A percentile compares a stretch with the other conserved stretches of the same genome.
Conservation (phyloP, 2,888 invertebrate genomes). For the Amorpha juglandis region DNA sequence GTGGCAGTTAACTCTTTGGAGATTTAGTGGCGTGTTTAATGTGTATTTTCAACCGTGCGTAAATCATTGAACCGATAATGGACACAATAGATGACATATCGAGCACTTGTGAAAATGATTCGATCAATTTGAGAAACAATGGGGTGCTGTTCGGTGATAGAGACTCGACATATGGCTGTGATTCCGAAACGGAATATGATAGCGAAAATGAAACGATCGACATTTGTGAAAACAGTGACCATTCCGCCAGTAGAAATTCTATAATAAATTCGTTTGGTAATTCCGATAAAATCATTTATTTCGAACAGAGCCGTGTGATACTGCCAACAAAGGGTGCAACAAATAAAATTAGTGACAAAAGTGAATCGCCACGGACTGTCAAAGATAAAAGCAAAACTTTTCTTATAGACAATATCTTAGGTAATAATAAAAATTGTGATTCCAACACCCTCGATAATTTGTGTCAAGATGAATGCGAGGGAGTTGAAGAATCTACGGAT, state of each 20-base stretch:
- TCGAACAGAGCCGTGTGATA: slow-evolving; percentile 56
- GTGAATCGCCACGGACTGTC: slow-evolving; percentile 48
- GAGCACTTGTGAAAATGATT: slow-evolving; percentile 74
- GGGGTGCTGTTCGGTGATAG: slow-evolving; percentile 49
- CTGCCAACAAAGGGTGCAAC: slow-evolving; percentile 55
- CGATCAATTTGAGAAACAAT: slow-evolving; percentile 43
- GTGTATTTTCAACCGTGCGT: slow-evolving; percentile 26
- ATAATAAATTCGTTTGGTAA: slow-evolving; percentile 47
- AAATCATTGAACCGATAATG: slow-evolving; percentile 48
- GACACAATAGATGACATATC: slow-evolving; percentile 70
- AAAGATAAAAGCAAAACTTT: slow-evolving; percentile 79
- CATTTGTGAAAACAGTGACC: slow-evolving; percentile 76
- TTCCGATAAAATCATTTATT: slow-evolving; percentile 56
- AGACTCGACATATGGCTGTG: slow-evolving; percentile 57
- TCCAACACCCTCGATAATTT: slow-evolving; percentile 42
- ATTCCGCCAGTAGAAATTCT: slow-evolving; percentile 44
- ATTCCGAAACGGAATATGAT: slow-evolving; percentile 68
- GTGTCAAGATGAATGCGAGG: slow-evolving; percentile 50
- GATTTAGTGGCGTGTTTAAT: slow-evolving; percentile 35
- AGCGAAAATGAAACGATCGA: slow-evolving; percentile 81
- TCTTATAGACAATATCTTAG: slow-evolving; percentile 83
- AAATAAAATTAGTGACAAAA: slow-evolving; percentile 49
- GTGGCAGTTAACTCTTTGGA: slow-evolving; percentile 29
- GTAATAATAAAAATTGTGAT: slow-evolving; percentile 62
- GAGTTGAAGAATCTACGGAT: slow-evolving; percentile 69